Evolutionary conservation across 1,140 invertebrate species (phyloP).

Genomic region (Mesaphorura yosii): DNA sequence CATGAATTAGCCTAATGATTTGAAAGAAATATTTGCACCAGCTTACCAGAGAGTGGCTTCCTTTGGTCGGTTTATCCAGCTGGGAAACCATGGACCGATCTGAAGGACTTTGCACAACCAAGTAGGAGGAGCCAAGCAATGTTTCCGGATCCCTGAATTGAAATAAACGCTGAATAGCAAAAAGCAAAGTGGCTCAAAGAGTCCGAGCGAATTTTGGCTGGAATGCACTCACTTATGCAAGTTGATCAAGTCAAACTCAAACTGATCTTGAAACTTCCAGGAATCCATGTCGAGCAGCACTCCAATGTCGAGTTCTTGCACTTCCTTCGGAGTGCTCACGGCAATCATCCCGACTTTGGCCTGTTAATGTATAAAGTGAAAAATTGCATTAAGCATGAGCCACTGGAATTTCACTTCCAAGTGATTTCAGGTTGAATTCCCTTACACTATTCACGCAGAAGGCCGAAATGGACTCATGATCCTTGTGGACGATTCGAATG

Average conservation of each 20-base stretch:
- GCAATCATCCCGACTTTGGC: slow-evolving; percentile 71
- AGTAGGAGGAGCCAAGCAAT: slow-evolving; percentile 62
- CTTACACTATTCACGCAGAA: slow-evolving; percentile 87
- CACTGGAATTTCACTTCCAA: too few species aligned
- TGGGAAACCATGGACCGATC: slow-evolving; percentile 51
- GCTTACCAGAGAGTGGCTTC: slow-evolving; percentile 32
- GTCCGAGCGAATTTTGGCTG: too few species aligned
- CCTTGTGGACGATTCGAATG: slow-evolving; percentile 94
- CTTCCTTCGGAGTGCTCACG: slow-evolving; percentile 85
- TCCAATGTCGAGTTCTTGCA: slow-evolving; percentile 95
- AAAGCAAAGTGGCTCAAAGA: too few species aligned
- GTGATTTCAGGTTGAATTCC: background rate
- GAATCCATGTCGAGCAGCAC: slow-evolving; percentile 71
- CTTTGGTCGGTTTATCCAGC: slow-evolving; percentile 32
- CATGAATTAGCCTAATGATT: background rate
- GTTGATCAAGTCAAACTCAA: slow-evolving; percentile 85
- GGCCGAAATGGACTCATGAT: slow-evolving; percentile 94
- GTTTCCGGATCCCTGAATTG: slow-evolving; percentile 47
- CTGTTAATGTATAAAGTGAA: slow-evolving; percentile 38
- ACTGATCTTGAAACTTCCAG: slow-evolving; percentile 82
- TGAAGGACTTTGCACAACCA: slow-evolving; percentile 77
- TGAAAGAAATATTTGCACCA: background rate
- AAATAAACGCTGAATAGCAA: slow-evolving; percentile 5
- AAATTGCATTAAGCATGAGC: background rate
- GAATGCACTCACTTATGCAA: slow-evolving; percentile 67